Evolutionary conservation across 2,113 vertebrate genomes (phyloP).

Genomic region (Tretioscincus oriximinensis): DNA sequence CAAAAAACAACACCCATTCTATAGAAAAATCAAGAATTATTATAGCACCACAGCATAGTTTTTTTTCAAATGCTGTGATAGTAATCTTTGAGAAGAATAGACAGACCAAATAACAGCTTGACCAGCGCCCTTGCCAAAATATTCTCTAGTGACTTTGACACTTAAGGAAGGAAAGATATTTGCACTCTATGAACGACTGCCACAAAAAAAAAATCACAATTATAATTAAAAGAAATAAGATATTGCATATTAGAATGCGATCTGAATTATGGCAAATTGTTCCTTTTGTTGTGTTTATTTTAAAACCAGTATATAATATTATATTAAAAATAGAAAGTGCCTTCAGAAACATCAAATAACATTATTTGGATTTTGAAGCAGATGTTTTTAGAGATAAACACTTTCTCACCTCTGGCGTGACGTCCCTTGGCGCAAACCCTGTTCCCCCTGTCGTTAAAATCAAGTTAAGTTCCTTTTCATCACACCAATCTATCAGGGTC

Average conservation of each 20-base stretch:
- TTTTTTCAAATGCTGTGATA: not conserved
- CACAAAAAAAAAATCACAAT: not conserved
- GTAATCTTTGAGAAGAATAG: not conserved
- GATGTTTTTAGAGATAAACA: slow-evolving; percentile 35
- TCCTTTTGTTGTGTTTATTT: not conserved
- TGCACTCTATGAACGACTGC: not conserved
- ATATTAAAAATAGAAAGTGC: not conserved
- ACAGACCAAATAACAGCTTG: not conserved
- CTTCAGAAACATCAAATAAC: not conserved
- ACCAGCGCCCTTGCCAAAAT: not conserved
- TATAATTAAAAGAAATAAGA: not conserved
- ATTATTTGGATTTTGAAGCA: slow-evolving; percentile 32
- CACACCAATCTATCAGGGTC: slow-evolving; percentile 96
- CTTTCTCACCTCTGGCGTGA: slow-evolving; percentile 93
- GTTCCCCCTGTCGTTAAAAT: slow-evolving; percentile 98
- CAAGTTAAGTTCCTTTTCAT: slow-evolving; percentile 98
- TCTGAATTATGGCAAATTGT: not conserved
- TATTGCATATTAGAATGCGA: not conserved
- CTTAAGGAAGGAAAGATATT: not conserved
- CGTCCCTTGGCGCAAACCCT: slow-evolving; percentile 95
- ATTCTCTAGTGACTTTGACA: not conserved
- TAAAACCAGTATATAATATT: not conserved
- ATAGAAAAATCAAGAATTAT: not conserved
- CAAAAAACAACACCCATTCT: not conserved
- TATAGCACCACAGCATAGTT: not conserved